phyloP scores from a whole-genome alignment of 1,140 invertebrate species.

The Bombus cullumanus region DNA sequence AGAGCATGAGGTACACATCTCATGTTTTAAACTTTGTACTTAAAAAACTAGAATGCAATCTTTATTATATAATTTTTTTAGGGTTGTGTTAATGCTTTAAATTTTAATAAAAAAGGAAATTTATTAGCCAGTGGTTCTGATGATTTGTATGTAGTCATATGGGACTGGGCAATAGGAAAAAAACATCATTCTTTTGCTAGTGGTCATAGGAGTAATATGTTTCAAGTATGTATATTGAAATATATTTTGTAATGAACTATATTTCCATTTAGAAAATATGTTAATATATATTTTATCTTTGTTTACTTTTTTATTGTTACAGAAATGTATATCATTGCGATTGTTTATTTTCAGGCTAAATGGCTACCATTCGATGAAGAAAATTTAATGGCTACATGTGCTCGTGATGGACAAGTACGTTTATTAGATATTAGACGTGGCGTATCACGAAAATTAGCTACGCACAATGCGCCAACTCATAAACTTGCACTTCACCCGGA shows the following conservation, averaged over 20 bases:
- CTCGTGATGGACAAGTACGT: slow-evolving; percentile 93
- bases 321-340: neutral
- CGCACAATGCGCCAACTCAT: slow-evolving; percentile 89
- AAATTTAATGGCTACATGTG: slow-evolving; percentile 92
- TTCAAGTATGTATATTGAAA: slow-evolving; percentile 88
- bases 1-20: slow-evolving; percentile 84
- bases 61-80: slow-evolving; percentile 54
- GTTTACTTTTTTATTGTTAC: slow-evolving; percentile 51
- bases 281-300: slow-evolving; percentile 73
- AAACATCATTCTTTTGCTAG: slow-evolving; percentile 87
- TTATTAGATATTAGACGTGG: slow-evolving; percentile 81
- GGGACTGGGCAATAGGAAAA: slow-evolving; percentile 93
- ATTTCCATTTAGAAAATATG: neutral
- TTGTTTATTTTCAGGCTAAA: slow-evolving; percentile 83
- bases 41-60: neutral
- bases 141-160: slow-evolving; percentile 92
- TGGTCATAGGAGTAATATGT: slow-evolving; percentile 94
- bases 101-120: slow-evolving; percentile 92
- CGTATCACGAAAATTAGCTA: slow-evolving; percentile 86
- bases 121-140: slow-evolving; percentile 94
- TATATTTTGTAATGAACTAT: neutral
- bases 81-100: slow-evolving; percentile 96
- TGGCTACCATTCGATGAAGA: slow-evolving; percentile 89
- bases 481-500: slow-evolving; percentile 90
- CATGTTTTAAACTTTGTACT: slow-evolving; percentile 24